Percentiles rank a stretch among this genome's conserved stretches.
Conservation (phyloP, 2,888 invertebrate species). For the Xestia c-nigrum region DNA sequence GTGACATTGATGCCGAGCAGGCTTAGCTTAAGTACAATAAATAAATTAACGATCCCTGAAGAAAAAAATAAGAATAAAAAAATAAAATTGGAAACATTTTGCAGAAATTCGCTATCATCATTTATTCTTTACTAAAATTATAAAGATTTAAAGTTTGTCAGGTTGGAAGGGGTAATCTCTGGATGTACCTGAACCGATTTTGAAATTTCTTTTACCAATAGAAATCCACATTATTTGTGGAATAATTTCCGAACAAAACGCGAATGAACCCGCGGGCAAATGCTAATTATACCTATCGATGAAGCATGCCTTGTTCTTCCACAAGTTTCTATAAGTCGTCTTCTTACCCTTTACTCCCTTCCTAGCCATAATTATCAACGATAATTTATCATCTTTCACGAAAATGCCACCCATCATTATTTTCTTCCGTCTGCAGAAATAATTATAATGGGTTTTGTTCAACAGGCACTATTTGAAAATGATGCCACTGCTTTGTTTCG, state of each 20-base stretch:
- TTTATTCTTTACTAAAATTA: too few species aligned
- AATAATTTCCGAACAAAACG: too few species aligned
- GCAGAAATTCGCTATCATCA: too few species aligned
- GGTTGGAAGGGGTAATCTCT: too few species aligned
- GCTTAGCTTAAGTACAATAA: neutral
- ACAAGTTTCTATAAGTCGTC: neutral
- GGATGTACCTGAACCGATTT: too few species aligned
- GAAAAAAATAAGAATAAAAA: neutral
- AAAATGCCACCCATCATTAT: neutral
- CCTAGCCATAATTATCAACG: neutral
- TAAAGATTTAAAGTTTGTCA: too few species aligned
- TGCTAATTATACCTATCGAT: neutral
- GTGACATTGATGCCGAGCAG: neutral
- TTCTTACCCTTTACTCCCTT: neutral
- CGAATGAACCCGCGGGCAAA: too few species aligned
- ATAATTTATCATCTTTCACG: neutral
- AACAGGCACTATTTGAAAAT: conserved; percentile 93
- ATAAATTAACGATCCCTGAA: neutral
- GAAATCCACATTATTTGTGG: too few species aligned
- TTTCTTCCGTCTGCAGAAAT: neutral
- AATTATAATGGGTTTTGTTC: neutral
- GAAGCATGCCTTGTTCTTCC: neutral
- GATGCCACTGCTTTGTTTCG: conserved; percentile 95
- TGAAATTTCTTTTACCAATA: too few species aligned
- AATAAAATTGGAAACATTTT: too few species aligned